A percentile compares a stretch with the other conserved stretches of the same genome.
phyloP scores from a whole-genome alignment of 2,113 vertebrate species.

The Calyptomena viridis region DNA sequence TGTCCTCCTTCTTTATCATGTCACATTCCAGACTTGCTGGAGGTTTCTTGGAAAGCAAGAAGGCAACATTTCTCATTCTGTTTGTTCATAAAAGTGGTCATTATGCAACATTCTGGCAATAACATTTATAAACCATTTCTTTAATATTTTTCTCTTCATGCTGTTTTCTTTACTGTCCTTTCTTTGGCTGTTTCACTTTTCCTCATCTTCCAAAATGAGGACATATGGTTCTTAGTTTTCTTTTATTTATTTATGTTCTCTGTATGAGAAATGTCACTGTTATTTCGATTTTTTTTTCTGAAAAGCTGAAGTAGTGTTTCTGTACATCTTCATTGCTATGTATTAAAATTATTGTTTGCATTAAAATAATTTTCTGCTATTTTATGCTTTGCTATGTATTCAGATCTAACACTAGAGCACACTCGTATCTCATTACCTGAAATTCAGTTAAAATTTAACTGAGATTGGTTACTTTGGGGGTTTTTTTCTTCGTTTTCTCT shows the following conservation, averaged over 20 bases:
- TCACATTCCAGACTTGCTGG: background rate
- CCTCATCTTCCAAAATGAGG: background rate
- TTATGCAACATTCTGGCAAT: constrained; percentile 32
- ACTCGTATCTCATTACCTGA: background rate
- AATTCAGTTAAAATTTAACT: background rate
- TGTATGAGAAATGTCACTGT: background rate
- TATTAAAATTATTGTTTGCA: background rate
- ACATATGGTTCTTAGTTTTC: background rate
- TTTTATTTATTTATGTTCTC: constrained; percentile 4
- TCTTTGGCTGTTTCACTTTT: background rate
- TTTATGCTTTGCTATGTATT: background rate
- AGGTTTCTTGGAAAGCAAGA: constrained; percentile 41
- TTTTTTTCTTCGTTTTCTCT: background rate
- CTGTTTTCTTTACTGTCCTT: background rate
- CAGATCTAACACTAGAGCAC: background rate
- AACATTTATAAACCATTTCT: background rate
- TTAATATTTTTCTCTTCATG: background rate
- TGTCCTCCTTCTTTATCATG: background rate
- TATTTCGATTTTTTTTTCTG: background rate
- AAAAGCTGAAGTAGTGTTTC: background rate
- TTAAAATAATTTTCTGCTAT: background rate
- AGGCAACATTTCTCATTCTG: background rate
- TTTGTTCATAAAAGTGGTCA: background rate
- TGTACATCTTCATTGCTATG: background rate
- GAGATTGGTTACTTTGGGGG: fast-evolving